These are phyloP conservation scores for Hypanus sabinus DNA, from an alignment of 2,113 vertebrate species.

Conservation along the genomic window DNA sequence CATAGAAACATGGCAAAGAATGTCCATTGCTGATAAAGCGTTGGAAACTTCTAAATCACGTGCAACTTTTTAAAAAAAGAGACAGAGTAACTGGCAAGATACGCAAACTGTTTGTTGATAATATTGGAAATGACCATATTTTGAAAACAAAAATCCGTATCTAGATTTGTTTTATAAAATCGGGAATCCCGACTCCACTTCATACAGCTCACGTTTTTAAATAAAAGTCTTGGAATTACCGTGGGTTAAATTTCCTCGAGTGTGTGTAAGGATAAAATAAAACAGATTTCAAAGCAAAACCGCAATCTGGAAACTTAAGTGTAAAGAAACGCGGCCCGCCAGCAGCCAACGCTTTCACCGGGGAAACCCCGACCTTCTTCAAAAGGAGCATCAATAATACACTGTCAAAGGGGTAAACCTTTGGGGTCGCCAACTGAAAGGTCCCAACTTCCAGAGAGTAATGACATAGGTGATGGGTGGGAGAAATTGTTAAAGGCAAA, in stretches of 20 bases:
- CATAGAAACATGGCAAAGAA: neutral
- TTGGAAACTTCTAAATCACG: neutral
- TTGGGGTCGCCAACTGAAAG: neutral
- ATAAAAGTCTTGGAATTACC: neutral
- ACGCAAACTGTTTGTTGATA: neutral
- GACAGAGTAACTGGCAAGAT: neutral
- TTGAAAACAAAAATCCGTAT: neutral
- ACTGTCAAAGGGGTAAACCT: neutral
- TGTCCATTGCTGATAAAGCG: neutral
- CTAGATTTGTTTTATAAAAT: neutral
- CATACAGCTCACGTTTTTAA: neutral
- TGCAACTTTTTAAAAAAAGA: neutral
- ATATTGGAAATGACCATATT: neutral
- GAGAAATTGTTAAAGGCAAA: neutral
- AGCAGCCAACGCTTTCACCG: neutral
- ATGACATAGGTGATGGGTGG: neutral
- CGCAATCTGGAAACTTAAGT: neutral
- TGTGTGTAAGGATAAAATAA: neutral
- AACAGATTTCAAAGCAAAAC: slow-evolving; percentile 10
- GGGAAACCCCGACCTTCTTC: neutral
- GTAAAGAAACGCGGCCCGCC: neutral
- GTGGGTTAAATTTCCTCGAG: neutral
- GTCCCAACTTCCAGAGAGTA: neutral
- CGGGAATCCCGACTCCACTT: neutral
- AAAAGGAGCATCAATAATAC: neutral